phyloP scores from a whole-genome alignment of 2,797 vertebrate genomes.

The Artibeus lituratus region DNA sequence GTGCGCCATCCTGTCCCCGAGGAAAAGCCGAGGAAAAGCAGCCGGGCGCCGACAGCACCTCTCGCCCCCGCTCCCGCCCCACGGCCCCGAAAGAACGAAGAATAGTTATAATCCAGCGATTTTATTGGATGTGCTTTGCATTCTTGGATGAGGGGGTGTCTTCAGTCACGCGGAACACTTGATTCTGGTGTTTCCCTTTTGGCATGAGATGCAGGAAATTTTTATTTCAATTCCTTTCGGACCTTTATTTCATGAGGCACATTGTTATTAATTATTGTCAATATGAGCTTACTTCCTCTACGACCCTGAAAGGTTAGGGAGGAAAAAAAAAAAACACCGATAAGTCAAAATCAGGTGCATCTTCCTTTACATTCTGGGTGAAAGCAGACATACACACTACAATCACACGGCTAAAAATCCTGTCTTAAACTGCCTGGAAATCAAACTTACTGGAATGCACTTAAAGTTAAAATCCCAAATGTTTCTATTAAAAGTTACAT shows the following conservation, averaged over 20 bases:
- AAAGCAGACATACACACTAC: constrained; percentile 52
- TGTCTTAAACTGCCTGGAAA: constrained; percentile 65
- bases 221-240: constrained; percentile 77
- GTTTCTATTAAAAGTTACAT: constrained; percentile 70
- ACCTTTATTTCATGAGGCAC: constrained; percentile 82
- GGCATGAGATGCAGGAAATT: constrained; percentile 79
- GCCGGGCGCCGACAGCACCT: constrained; percentile 73
- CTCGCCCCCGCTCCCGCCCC: constrained; percentile 41
- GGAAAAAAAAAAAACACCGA: background rate
- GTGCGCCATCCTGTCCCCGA: constrained; percentile 84
- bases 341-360: constrained; percentile 79
- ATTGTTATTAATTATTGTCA: constrained; percentile 72
- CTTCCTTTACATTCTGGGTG: constrained; percentile 6
- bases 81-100: constrained; percentile 66
- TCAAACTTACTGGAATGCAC: constrained; percentile 72
- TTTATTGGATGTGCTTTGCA: constrained; percentile 81
- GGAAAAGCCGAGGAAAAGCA: constrained; percentile 58
- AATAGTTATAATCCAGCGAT: constrained; percentile 84
- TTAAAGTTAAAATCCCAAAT: constrained; percentile 68
- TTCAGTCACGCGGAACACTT: constrained; percentile 80
- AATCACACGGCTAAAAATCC: constrained; percentile 54
- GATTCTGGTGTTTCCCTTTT: constrained; percentile 81
- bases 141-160: constrained; percentile 82
- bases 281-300: constrained; percentile 79
- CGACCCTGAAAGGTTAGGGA: constrained; percentile 71